Percentiles rank a stretch among this genome's conserved stretches.
These are phyloP conservation scores for Oceanodroma tethys DNA, from an alignment of 2,113 vertebrate genomes.

Conservation along the genomic window DNA sequence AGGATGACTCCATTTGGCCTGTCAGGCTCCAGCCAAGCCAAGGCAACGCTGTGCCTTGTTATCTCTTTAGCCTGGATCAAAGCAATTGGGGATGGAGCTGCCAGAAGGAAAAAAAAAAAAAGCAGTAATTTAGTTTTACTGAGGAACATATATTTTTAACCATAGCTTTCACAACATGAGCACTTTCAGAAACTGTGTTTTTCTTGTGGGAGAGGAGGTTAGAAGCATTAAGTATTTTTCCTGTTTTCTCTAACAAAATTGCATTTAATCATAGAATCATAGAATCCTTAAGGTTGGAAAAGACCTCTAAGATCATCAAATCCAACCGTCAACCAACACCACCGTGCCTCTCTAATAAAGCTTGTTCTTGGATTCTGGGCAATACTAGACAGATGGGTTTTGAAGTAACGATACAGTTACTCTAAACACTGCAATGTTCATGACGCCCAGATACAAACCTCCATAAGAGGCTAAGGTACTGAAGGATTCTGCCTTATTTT, in stretches of 20 bases:
- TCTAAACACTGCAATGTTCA: background rate
- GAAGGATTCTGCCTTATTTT: background rate
- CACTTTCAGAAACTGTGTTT: background rate
- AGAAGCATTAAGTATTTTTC: background rate
- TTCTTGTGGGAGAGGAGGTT: background rate
- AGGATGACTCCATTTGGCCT: slow-evolving; percentile 95
- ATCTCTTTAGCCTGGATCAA: slow-evolving; percentile 94
- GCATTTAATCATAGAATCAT: too few relatives aligned
- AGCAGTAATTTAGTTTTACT: background rate
- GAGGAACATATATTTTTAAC: background rate
- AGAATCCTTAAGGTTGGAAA: too few relatives aligned
- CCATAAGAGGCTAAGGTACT: background rate
- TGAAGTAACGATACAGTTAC: background rate
- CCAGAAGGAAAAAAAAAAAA: background rate
- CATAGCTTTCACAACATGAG: background rate
- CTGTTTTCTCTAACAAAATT: background rate
- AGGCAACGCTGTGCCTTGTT: slow-evolving; percentile 91
- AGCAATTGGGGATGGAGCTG: slow-evolving; percentile 91
- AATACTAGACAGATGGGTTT: background rate
- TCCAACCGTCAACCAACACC: too few relatives aligned
- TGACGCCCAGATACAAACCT: background rate
- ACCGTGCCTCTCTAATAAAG: background rate
- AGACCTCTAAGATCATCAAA: too few relatives aligned
- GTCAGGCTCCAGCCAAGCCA: slow-evolving; percentile 94
- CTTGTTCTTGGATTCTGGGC: background rate